Conservation (phyloP, 1,140 invertebrate genomes). For the Catajapyx aquilonaris region DNA sequence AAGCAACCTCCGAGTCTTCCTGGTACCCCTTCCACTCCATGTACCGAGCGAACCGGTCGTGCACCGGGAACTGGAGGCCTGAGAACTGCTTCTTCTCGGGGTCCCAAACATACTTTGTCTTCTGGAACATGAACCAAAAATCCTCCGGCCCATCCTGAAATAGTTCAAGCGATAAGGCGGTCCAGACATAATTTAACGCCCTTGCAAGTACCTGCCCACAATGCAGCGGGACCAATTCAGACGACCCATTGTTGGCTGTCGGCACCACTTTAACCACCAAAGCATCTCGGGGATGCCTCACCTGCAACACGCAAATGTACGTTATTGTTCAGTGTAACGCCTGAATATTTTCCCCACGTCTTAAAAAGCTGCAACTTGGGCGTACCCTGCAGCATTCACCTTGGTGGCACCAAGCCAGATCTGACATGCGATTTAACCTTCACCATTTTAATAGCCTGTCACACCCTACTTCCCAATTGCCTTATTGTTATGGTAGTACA, state of each 20-base stretch:
- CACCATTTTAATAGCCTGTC: conserved; percentile 2
- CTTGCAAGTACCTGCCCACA: conserved; percentile 36
- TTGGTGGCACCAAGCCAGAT: neutral
- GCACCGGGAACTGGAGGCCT: conserved; percentile 60
- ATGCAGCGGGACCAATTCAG: conserved; percentile 74
- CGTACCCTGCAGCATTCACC: neutral
- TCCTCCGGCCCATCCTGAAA: too few relatives aligned
- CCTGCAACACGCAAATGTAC: conserved; percentile 30
- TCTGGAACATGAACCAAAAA: conserved; percentile 91
- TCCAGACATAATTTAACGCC: too few relatives aligned
- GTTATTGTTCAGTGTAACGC: neutral
- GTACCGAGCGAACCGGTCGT: conserved; percentile 48
- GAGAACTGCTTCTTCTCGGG: conserved; percentile 53
- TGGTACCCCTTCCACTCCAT: conserved; percentile 68
- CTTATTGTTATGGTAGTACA: neutral
- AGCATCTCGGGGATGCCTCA: conserved; percentile 47
- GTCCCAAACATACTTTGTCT: conserved; percentile 86
- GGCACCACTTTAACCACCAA: conserved; percentile 83
- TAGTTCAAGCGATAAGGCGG: too few relatives aligned
- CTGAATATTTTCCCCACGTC: too few relatives aligned
- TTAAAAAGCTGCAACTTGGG: too few relatives aligned
- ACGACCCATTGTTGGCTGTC: conserved; percentile 89
- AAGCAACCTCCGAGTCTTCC: conserved; percentile 51
- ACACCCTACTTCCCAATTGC: conserved; percentile 1
- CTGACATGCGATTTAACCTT: neutral